phyloP scores from a whole-genome alignment of 2,113 vertebrate genomes.

The Apodemus speciosus region DNA sequence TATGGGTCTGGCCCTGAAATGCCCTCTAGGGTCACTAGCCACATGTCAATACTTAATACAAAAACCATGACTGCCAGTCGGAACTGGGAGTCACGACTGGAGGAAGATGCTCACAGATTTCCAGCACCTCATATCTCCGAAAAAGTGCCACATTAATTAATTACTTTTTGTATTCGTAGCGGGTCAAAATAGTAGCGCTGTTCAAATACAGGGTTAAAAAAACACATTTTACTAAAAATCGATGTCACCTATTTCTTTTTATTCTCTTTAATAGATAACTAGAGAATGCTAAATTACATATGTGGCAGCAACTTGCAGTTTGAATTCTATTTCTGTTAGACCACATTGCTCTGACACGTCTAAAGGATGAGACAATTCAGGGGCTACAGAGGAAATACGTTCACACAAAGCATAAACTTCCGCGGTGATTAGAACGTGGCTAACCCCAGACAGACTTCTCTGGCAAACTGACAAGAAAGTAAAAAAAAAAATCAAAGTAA shows the following conservation, averaged over 20 bases:
- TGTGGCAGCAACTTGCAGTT: not conserved
- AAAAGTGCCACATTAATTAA: not conserved
- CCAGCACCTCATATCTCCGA: not conserved
- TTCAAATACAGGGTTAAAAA: constrained; percentile 19
- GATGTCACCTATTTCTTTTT: constrained; percentile 37
- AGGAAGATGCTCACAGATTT: not conserved
- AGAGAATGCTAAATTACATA: constrained; percentile 17
- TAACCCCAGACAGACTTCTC: constrained; percentile 4
- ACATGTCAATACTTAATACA: not conserved
- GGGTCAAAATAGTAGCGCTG: not conserved
- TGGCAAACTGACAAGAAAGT: not conserved
- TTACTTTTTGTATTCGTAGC: constrained; percentile 24
- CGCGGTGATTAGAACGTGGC: not conserved
- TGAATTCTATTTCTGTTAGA: not conserved
- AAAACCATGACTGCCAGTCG: not conserved
- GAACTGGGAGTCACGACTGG: not conserved
- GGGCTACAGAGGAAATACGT: not conserved
- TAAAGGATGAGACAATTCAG: not conserved
- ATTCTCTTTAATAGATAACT: not conserved
- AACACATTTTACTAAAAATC: constrained; percentile 36
- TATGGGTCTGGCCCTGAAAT: not conserved
- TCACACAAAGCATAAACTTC: not conserved
- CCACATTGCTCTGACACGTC: not conserved
- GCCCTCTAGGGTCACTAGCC: not conserved
- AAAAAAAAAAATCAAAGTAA: constrained; percentile 36